phyloP scores from a whole-genome alignment of 1,140 invertebrate genomes.

The Olivierus martensii region DNA sequence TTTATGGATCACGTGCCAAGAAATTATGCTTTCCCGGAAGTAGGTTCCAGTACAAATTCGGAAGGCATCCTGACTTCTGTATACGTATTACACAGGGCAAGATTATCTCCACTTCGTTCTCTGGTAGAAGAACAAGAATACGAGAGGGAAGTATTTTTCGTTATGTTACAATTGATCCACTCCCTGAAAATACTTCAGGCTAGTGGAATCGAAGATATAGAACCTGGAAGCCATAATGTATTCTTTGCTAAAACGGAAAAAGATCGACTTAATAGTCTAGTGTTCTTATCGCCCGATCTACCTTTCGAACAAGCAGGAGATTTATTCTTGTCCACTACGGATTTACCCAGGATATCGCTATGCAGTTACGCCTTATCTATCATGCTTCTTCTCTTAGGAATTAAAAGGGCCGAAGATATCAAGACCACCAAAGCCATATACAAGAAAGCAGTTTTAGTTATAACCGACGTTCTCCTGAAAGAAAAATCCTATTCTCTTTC shows the following conservation, averaged over 20 bases:
- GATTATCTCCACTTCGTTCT: constrained; percentile 8
- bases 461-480: constrained; percentile 11
- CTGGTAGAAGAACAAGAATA: constrained; percentile 6
- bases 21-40: not conserved
- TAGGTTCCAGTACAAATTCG: constrained; percentile 1
- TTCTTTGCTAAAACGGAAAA: constrained; percentile 45
- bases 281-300: constrained; percentile 43
- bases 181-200: constrained; percentile 65
- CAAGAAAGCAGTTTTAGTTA: constrained; percentile 16
- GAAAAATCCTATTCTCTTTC: constrained; percentile 26
- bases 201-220: constrained; percentile 60
- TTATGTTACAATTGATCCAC: constrained; percentile 63
- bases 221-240: constrained; percentile 48
- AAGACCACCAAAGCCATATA: constrained; percentile 15
- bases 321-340: constrained; percentile 1
- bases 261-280: constrained; percentile 44
- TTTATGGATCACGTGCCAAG: constrained; percentile 7
- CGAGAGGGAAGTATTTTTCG: constrained; percentile 37
- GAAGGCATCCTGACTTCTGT: constrained; percentile 8
- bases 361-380: constrained; percentile 60
- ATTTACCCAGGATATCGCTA: constrained; percentile 35
- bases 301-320: constrained; percentile 4
- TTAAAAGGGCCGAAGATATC: constrained; percentile 6
- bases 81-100: constrained; percentile 8
- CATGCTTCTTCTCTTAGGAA: constrained; percentile 47